These are phyloP conservation scores for Anagyrus pseudococci DNA, from an alignment of 2,888 invertebrate species.

Conservation along the genomic window DNA sequence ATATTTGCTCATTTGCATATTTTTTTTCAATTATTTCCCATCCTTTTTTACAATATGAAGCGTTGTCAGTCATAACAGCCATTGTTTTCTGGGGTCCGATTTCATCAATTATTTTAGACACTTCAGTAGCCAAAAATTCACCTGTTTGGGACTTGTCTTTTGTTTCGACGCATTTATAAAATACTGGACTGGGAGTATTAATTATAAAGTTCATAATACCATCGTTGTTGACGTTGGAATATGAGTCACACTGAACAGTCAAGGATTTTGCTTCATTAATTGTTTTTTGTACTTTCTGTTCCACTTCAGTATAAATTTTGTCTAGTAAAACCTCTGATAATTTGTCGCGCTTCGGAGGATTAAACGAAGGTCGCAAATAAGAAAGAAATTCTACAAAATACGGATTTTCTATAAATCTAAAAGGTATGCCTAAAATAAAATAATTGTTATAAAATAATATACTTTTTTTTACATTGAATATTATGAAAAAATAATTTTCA, in stretches of 20 bases:
- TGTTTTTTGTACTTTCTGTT: neutral
- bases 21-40: constrained; percentile 26
- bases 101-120: constrained; percentile 29
- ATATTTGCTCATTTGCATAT: constrained; percentile 20
- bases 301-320: neutral
- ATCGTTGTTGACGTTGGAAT: constrained; percentile 5
- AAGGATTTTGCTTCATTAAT: neutral
- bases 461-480: neutral
- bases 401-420: constrained; percentile 1
- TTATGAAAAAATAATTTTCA: neutral
- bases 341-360: neutral
- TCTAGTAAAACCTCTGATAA: neutral
- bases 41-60: constrained; percentile 25
- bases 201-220: constrained; percentile 20
- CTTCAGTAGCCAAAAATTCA: constrained; percentile 30
- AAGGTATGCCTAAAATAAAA: neutral
- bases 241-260: neutral
- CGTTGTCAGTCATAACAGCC: constrained; percentile 38
- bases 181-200: constrained; percentile 33
- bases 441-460: neutral
- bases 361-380: neutral
- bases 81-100: constrained; percentile 31
- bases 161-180: constrained; percentile 26
- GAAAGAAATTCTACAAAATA: neutral
- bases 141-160: constrained; percentile 23